These are phyloP conservation scores for Oryzias curvinotus DNA, from an alignment of 2,113 vertebrate species.

Conservation along the genomic window DNA sequence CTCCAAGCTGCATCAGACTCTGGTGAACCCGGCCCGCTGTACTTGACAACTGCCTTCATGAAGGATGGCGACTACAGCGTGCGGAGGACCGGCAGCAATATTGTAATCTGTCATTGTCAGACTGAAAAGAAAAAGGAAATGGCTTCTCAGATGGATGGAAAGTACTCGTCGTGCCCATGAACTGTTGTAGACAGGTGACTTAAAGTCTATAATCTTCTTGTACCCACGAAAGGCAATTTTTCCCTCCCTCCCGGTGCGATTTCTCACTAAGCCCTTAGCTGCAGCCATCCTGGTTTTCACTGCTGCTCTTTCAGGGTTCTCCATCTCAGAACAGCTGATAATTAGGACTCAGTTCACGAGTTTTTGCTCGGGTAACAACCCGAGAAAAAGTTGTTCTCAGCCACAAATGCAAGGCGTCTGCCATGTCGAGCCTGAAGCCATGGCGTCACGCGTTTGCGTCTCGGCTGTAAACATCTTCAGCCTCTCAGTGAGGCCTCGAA, in stretches of 20 bases:
- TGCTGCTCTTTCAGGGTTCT: no score
- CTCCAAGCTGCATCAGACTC: slow-evolving; percentile 18
- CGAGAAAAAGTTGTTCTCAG: slow-evolving; percentile 4
- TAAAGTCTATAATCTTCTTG: slow-evolving; percentile 68
- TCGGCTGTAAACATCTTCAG: slow-evolving; percentile 28
- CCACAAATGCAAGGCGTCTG: slow-evolving; percentile 6
- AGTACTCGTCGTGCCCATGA: slow-evolving; percentile 64
- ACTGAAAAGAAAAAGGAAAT: slow-evolving; percentile 47
- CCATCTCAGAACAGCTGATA: slow-evolving; percentile 42
- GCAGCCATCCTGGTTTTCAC: no score
- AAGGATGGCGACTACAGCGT: slow-evolving; percentile 47
- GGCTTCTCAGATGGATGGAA: slow-evolving; percentile 64
- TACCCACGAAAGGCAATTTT: slow-evolving; percentile 60
- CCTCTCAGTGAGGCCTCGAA: slow-evolving; percentile 19
- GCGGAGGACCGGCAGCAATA: slow-evolving; percentile 48
- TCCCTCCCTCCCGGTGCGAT: slow-evolving; percentile 38
- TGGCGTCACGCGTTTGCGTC: slow-evolving; percentile 6
- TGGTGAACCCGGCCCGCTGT: slow-evolving; percentile 36
- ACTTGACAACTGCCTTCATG: slow-evolving; percentile 63
- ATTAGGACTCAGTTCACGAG: slow-evolving; percentile 52
- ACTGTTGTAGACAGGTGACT: slow-evolving; percentile 73
- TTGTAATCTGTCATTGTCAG: slow-evolving; percentile 70
- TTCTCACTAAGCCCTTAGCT: slow-evolving; percentile 52
- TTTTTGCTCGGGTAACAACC: slow-evolving; percentile 16
- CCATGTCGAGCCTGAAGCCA: slow-evolving; percentile 4